Evolutionary conservation across 2,888 invertebrate species (phyloP).

Genomic region (Argyra leucocephala): DNA sequence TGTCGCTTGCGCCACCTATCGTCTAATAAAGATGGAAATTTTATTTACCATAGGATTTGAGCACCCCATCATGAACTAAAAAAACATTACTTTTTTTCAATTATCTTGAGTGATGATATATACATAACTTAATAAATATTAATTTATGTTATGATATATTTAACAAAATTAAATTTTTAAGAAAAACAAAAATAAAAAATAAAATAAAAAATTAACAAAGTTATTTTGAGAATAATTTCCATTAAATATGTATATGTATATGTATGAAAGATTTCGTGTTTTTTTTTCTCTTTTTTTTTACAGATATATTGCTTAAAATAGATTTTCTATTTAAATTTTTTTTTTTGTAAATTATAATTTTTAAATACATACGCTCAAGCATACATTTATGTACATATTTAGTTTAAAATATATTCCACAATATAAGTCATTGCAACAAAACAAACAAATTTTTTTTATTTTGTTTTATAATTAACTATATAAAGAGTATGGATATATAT

Average conservation of each 20-base stretch:
- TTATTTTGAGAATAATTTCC: background rate
- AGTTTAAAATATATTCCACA: too few relatives aligned
- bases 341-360: background rate
- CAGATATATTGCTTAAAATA: conserved; percentile 5
- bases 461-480: background rate
- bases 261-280: background rate
- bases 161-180: too few relatives aligned
- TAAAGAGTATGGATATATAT: background rate
- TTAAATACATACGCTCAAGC: too few relatives aligned
- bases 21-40: too few relatives aligned
- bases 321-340: background rate
- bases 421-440: too few relatives aligned
- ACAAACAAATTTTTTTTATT: background rate
- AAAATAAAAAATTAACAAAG: background rate
- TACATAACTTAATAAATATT: background rate
- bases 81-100: too few relatives aligned
- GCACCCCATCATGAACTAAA: too few relatives aligned
- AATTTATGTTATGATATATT: background rate
- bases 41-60: too few relatives aligned
- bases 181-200: background rate
- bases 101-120: background rate
- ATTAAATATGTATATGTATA: background rate
- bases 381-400: too few relatives aligned
- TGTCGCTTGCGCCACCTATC: too few relatives aligned
- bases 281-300: background rate